Base-by-base conservation (phyloP, 2,888 invertebrate genomes). In the Argyresthia goedartella region DNA sequence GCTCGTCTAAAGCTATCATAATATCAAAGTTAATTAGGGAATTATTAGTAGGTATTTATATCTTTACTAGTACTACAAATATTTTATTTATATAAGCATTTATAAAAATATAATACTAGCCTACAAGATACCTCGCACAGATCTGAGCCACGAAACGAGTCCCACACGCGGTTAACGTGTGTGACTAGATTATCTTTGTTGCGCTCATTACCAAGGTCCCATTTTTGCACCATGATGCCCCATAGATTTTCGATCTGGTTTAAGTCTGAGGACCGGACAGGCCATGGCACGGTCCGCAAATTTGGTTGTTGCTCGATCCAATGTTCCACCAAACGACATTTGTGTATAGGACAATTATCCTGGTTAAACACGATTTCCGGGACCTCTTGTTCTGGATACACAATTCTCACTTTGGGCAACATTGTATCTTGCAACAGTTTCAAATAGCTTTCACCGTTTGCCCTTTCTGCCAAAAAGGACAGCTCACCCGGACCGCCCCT, bases 271-370 rank as follows among this genome's bases (percentile, higher is more conserved):
- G 54, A 55, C 2, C 54, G 43, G 25, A 55, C 51, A 8, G 53
- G 54, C 54, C 55, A 54, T 11, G 52, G 52, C 11, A 55, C 42
- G 1, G 52, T 35, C 1, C 15, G 25, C 0, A 56, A n/a, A 1
- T 16, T 33, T n/a, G 51, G 49, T 13, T 55, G 56, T 39, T 36
- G 15, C 42, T n/a, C n/a, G 8, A 56, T 14, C 52, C 55, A 55
- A 3, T 46, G 9, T 34, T 47, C 51, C 11, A 55, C 54, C 11
- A 53, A 1, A 45, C 41, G 52, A 11, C 51, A 43, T n/a, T 3
- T 33, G 53, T 56, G 57, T 49, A 55, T 55, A 7, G 57, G 56
- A 51, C 55, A 55, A 48, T 56, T 56, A 33, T 57, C 56, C 4
- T 57, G 56, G 34, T 56, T 14, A 35, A 57, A 57, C 1, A 45